Base-by-base conservation (phyloP, 2,113 vertebrate genomes). In the Indri indri region DNA sequence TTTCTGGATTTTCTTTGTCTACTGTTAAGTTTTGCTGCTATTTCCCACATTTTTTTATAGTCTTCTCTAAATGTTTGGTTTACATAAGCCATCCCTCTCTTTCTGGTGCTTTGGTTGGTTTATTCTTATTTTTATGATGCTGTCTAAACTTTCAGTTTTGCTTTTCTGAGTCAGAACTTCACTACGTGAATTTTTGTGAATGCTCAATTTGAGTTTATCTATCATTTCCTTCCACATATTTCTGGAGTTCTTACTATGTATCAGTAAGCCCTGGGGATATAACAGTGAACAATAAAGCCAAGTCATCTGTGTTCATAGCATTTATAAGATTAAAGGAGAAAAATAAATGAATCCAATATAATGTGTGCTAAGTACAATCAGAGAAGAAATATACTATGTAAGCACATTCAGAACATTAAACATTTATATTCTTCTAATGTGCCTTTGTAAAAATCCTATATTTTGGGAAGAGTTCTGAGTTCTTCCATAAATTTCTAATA, bases 331-430 rank as follows among this genome's bases (percentile, higher is more conserved):
- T 79, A 90, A 89, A 86, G 40, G 63, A 74, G 25, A 89, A 66
- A 86, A 87, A 88, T n/a, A 80, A 96, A 80, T 66, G 16, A 52
- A 89, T 89, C 91, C 27, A 92, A 30, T 82, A 86, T n/a, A 42
- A 5, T 90, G 18, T 16, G 73, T 74, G 23, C n/a, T 76, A 50
- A 94, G 20, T 68, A 74, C 27, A 70, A 63, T 54, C 59, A 79
- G 14, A 54, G 23, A 52, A 86, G 63, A 94, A 95, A 83, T 92
- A 17, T 74, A 50, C 22, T 50, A 6, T 70, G 12, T 10, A 89
- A 87, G 37, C 23, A 23, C 50, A 83, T 95, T 85, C 95, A 61
- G 52, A 85, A 74, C 32, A 93, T 59, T 66, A 86, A 97, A 74
- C n/a, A 89, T 87, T 95, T 66, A 79, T 57, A 79, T 92, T 93